Evolutionary conservation across 2,797 vertebrate species (phyloP), one percentile per base, ranked within the genome.

Genomic region (Esox masquinongy): DNA sequence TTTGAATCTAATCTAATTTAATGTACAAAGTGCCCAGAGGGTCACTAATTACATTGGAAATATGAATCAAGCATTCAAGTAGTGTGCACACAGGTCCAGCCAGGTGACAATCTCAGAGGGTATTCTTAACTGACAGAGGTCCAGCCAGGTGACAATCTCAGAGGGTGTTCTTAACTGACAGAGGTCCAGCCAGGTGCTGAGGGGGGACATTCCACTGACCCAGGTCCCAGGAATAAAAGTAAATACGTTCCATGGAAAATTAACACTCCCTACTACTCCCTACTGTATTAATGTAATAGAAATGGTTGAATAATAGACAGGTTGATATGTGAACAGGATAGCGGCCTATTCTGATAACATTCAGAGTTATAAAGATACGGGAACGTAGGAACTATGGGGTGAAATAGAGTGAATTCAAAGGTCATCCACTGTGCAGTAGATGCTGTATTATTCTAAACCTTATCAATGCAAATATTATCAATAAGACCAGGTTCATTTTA

Each of bases 171-270:
- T 80, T 88, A 83, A 78, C 77, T 73, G 17, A 72, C 79, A 39
- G 14, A 70, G 36, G 24, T 67, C 2, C 29, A 7, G 17, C 16
- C 26, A 68, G 6, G 77, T 79, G 12, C 24, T 47, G n/a, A n/a
- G 56, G 68, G 69, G 66, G 82, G 63, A 39, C 76, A 29, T 34
- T 85, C 85, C 86, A 79, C 82, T 86, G 79, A 68, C 5, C 84
- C 80, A 47, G 43, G 43, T 47, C 43, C 43, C 9, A 1, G 83
- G 79, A 64, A 14, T 68, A 39, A 16, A 50, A 14, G 51, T 59
- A 14, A 77, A 82, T 80, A 61, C 78, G 83, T 89, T 88, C 80
- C 76, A 51, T 67, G 80, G 87, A 89, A 88, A 86, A 31, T 31
- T 3, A 31, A 31, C 29, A 31, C 29, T 31, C 29, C 29, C 29